Percentiles rank a stretch among this genome's conserved stretches.
Evolutionary conservation across 1,140 invertebrate species (phyloP).

Genomic region (Trichomalopsis sarcophagae): DNA sequence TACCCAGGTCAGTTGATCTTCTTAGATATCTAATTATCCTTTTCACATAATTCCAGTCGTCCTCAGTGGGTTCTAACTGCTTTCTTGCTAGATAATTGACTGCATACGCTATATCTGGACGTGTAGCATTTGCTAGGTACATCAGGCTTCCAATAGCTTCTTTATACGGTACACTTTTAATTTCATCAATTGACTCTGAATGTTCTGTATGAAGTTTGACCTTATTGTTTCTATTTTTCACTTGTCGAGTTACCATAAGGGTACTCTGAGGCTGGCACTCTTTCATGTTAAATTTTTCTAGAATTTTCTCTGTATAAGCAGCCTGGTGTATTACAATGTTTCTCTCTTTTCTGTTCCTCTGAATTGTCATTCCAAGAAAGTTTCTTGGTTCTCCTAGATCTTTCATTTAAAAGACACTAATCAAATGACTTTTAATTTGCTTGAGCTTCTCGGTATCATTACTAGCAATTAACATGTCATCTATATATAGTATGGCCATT

Average conservation of each 20-base stretch:
- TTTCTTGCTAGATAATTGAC: constrained; percentile 59
- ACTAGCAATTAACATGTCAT: no score
- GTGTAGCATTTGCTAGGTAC: constrained; percentile 62
- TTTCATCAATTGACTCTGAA: constrained; percentile 20
- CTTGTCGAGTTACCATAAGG: constrained; percentile 51
- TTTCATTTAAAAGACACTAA: no score
- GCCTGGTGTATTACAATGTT: no score
- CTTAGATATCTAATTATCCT: constrained; percentile 59
- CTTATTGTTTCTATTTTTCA: constrained; percentile 44
- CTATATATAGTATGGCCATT: no score
- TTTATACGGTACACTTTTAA: constrained; percentile 57
- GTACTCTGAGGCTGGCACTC: no score
- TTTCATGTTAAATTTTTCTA: no score
- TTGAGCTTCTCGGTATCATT: no score
- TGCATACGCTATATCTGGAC: constrained; percentile 68
- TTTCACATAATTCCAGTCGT: constrained; percentile 52
- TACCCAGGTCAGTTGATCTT: constrained; percentile 51
- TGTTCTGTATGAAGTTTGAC: constrained; percentile 49
- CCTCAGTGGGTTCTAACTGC: constrained; percentile 56
- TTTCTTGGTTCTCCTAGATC: no score
- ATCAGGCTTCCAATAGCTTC: constrained; percentile 64
- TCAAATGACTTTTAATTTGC: no score
- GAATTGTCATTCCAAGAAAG: no score
- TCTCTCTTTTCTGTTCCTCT: no score
- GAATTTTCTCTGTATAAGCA: no score